Base-by-base conservation (phyloP, 1,140 invertebrate species). In the Bombus confusus region DNA sequence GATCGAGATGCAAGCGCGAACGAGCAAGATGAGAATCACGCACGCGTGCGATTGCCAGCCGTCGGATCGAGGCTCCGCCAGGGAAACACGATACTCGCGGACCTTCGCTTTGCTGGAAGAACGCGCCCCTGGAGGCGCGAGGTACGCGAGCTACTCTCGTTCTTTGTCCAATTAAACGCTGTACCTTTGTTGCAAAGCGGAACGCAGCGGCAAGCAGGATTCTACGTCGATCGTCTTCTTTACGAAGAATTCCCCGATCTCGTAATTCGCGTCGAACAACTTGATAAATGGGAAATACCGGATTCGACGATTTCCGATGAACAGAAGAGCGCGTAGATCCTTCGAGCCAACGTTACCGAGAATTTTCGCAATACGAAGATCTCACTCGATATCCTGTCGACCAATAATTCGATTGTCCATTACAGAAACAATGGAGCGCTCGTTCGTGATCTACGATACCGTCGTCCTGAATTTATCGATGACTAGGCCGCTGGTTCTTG, bases 81-180 rank as follows among this genome's bases (percentile, higher is more conserved):
- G 12, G 9, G 84, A 69, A 80, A 80, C 71, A 13, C 76, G 72
- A 87, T 80, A 80, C 12, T 68, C 52, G 10, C 13, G 25, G 37
- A 57, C 5, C 22, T 39, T 22, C 3, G 59, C 57, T 8, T 57
- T 57, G 52, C 22, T 57, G 22, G 22, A 28, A 15, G 0, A 9
- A 25, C 52, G 59, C 28, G 57, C 1, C 2, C 0, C 57, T 3
- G 28, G 0, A 25, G 18, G 0, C 6, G 57, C 0, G 12, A 62
- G 15, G 13, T 2, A 13, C 47, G 47, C 47, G 13, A 47, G 47
- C 13, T 37, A 37, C 37, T 37, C 37, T 37, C 2, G 2, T 37
- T 37, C 2, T 52, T 52, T 22, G 18, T 52, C 47, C 18, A 52
- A 52, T 52, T 8, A 6, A 52, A 22, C 47, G 18, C 47, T 2